Evolutionary conservation across 2,888 invertebrate genomes (phyloP), one percentile per base, ranked within the genome.

Genomic region (Choristoneura rosaceana): DNA sequence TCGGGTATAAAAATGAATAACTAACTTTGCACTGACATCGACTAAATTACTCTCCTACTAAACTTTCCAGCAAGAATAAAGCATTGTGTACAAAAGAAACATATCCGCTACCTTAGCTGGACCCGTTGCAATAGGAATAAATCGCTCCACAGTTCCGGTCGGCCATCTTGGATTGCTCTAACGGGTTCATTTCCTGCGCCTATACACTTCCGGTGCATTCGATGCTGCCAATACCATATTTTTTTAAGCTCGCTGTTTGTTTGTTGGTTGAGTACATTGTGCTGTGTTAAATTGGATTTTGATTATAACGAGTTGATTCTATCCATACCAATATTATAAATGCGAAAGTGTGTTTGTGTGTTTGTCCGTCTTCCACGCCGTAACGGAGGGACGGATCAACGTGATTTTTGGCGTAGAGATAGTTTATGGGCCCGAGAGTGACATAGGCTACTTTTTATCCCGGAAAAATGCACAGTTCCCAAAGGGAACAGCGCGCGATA

Each of bases 111-210:
- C 73, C 68, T 73, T 69, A 64, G 63, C 62, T 78, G 80, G 90
- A 87, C 88, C 86, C 82, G 86, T 82, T 85, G 82, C 78, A 80
- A 76, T 76, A 75, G 82, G 87, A 88, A 90, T 90, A 90, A 90
- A 91, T 90, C 90, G 87, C 81, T 80, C 80, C 77, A 81, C 82
- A 82, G 80, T 81, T 89, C 88, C 89, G 81, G 78, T 77, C 85
- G 76, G 92, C 92, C 92, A 92, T 92, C 92, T 93, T 93, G 92
- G 85, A 90, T 89, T 88, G 90, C 86, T 87, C 90, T 92, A 92
- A 91, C 93, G 90, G 91, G 91, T 93, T 93, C 93, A 93, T 93
- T 93, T 93, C 93, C 93, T 91, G 90, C 85, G 92, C 93, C 93
- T 92, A 92, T 92, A 91, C 91, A 90, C 89, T 91, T 93, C 92